Base-by-base conservation (phyloP, 2,113 vertebrate species). In the Phyllostomus hastatus region DNA sequence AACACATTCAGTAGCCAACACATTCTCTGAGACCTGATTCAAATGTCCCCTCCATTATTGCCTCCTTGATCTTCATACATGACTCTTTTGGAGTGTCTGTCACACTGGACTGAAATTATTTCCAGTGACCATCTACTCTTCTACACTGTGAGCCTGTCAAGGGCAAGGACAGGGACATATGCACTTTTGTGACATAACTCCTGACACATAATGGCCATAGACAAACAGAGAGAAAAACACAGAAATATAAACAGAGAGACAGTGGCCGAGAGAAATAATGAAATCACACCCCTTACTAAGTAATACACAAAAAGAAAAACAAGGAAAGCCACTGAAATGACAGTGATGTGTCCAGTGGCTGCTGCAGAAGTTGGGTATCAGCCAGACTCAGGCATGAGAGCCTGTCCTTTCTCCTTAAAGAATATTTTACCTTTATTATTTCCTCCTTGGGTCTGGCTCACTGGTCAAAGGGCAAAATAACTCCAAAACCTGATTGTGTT, bases 11-110 rank as follows among this genome's bases (percentile, higher is more conserved):
- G 61, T 24, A 54, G 90, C 31, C 22, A 91, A 64, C 57, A 87
- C 48, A 76, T 70, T 89, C 94, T 92, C 41, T 91, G 81, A 54
- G 76, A 97, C 73, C 54, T 19, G 24, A 48, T 76, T 97, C 96
- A 90, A 83, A 92, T 59, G 95, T 86, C 82, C 28, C 66, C 86
- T 79, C 86, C 41, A 19, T 80, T 67, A 35, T 43, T 89, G 35
- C 26, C 67, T 82, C 66, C 48, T 48, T 95, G 43, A 8, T 72
- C 64, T n/a, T 76, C 16, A 54, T 5, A n/a, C 43, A 38, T 0
- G 11, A 57, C 16, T 66, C 66, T 85, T 79, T 84, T 61, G 28
- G 72, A 89, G 72, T 78, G 66, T 64, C 10, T 46, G 50, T 73
- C 61, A 69, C 38, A 33, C 5, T 52, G 31, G 83, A 46, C 12